These are phyloP conservation scores for Chironex yamaguchii DNA, from an alignment of 30 jellyfish, hydroid and myxozoan genomes.

Conservation along the genomic window DNA sequence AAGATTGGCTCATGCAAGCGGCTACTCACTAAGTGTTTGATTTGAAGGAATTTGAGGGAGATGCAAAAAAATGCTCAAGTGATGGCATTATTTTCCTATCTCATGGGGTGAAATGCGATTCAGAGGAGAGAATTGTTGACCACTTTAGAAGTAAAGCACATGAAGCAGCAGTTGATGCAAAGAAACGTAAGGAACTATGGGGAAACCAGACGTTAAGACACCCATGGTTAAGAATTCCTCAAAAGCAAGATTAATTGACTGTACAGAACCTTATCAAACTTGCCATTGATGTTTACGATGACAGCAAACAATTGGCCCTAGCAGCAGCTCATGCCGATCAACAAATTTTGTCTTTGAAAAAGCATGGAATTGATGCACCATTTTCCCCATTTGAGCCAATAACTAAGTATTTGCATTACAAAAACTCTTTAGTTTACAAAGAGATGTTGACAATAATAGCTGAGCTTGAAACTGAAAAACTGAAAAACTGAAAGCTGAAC, in stretches of 20 bases:
- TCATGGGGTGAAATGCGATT: slow-evolving; percentile 35
- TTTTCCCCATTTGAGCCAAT: slow-evolving; percentile 25
- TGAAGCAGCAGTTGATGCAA: slow-evolving; percentile 56
- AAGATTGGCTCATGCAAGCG: slow-evolving; percentile 29
- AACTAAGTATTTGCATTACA: slow-evolving; percentile 5
- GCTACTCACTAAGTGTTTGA: slow-evolving; percentile 16
- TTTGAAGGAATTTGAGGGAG: slow-evolving; percentile 10
- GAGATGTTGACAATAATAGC: slow-evolving; percentile 14
- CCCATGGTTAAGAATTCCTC: slow-evolving; percentile 36
- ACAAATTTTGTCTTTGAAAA: slow-evolving; percentile 5
- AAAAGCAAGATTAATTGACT: slow-evolving; percentile 19
- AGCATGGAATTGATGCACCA: slow-evolving; percentile 39
- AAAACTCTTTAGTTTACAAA: slow-evolving; percentile 1
- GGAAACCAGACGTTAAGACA: slow-evolving; percentile 17
- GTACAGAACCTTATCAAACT: slow-evolving; percentile 30
- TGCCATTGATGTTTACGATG: slow-evolving; percentile 29
- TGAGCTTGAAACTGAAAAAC: too few relatives aligned
- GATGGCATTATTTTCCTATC: background rate
- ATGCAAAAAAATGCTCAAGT: background rate
- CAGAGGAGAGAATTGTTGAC: slow-evolving; percentile 32
- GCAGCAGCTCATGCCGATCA: slow-evolving; percentile 14
- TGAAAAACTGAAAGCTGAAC: too few relatives aligned
- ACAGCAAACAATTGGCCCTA: slow-evolving; percentile 32
- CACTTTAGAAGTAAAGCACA: slow-evolving; percentile 20
- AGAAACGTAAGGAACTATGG: slow-evolving; percentile 25